These are phyloP conservation scores for Mastomys coucha DNA, from an alignment of 2,113 vertebrate genomes.

Conservation along the genomic window DNA sequence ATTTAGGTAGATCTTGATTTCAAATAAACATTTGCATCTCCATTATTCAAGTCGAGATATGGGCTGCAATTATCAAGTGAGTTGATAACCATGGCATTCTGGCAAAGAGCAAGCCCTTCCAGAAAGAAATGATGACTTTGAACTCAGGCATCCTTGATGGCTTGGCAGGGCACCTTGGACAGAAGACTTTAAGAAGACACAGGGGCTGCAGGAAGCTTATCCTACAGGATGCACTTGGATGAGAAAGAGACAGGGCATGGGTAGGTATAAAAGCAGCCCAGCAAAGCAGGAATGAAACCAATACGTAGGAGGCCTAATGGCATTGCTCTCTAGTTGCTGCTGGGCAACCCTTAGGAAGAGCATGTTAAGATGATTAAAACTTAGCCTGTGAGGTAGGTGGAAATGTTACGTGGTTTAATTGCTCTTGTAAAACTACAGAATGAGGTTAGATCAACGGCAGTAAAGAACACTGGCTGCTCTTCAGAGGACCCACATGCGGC, in stretches of 20 bases:
- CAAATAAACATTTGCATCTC: conserved; percentile 14
- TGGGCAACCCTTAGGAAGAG: neutral
- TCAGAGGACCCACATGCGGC: neutral
- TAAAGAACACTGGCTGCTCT: neutral
- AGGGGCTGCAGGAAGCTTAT: neutral
- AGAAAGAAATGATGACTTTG: neutral
- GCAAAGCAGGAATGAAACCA: neutral
- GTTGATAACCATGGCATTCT: neutral
- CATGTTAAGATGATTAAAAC: conserved; percentile 5
- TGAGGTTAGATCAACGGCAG: neutral
- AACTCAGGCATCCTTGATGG: neutral
- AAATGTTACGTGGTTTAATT: neutral
- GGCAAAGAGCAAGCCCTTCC: conserved; percentile 34
- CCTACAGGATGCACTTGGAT: neutral
- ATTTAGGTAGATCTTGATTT: conserved; percentile 58
- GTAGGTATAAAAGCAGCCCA: neutral
- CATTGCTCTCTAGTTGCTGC: neutral
- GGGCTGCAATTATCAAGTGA: neutral
- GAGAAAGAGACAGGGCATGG: neutral
- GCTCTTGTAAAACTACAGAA: neutral
- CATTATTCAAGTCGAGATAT: conserved; percentile 40
- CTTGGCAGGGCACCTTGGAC: neutral
- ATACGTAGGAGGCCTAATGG: neutral
- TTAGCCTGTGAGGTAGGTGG: neutral
- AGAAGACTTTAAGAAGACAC: neutral